Conservation (phyloP, 2,113 vertebrate genomes). For the Gymnogyps californianus region DNA sequence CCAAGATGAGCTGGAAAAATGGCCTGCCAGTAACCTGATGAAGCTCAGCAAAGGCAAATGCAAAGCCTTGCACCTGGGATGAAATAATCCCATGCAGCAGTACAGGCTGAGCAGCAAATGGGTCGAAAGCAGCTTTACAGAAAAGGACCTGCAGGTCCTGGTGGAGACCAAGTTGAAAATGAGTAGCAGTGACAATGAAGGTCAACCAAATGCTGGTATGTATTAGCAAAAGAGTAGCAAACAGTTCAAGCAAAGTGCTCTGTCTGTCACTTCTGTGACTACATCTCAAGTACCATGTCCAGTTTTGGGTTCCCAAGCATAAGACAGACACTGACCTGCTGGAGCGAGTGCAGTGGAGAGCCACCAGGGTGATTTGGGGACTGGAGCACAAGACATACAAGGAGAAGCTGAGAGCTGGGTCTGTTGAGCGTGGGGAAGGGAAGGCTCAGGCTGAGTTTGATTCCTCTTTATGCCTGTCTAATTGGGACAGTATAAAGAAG, state of each 20-base stretch:
- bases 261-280: background rate
- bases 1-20: background rate
- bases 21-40: background rate
- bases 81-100: background rate
- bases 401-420: background rate
- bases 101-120: background rate
- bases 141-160: background rate
- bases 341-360: background rate
- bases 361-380: background rate
- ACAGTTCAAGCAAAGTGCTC: background rate
- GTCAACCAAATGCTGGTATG: background rate
- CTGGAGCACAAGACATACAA: background rate
- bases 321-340: background rate
- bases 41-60: background rate
- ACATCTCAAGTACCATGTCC: background rate
- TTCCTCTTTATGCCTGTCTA: background rate
- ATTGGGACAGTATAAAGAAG: background rate
- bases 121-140: background rate
- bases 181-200: background rate
- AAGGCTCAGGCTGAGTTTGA: background rate
- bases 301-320: background rate
- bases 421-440: background rate
- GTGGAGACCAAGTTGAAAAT: background rate
- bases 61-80: background rate
- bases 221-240: background rate